phyloP scores from a whole-genome alignment of 1,140 invertebrate genomes.

The Bilobella aurantiaca region DNA sequence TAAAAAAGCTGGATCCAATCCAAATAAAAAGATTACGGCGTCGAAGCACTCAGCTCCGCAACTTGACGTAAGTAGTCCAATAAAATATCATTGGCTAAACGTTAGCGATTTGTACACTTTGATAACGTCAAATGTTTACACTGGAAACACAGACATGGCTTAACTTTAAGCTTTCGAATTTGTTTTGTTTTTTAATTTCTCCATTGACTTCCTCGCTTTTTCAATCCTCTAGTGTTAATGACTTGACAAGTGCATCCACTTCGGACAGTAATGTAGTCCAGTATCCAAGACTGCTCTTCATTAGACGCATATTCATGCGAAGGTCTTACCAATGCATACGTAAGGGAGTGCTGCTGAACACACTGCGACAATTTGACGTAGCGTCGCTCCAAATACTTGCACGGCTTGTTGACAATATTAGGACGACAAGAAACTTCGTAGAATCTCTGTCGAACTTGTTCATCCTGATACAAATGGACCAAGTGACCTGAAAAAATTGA shows the following conservation, averaged over 20 bases:
- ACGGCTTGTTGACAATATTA: conserved; percentile 59
- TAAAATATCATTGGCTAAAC: too few relatives aligned
- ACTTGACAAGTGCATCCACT: conserved; percentile 73
- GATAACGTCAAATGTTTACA: too few relatives aligned
- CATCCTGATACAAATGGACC: conserved; percentile 30
- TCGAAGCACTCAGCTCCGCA: too few relatives aligned
- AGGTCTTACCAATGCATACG: conserved; percentile 62
- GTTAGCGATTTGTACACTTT: too few relatives aligned
- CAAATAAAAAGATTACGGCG: too few relatives aligned
- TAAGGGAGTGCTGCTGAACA: conserved; percentile 68
- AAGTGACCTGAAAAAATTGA: conserved; percentile 28
- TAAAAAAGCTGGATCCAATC: too few relatives aligned
- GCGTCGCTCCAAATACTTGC: conserved; percentile 60
- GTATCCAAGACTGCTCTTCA: conserved; percentile 47
- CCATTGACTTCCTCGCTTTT: neutral
- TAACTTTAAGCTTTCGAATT: too few relatives aligned
- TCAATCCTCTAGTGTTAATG: conserved; percentile 23
- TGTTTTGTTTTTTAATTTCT: neutral
- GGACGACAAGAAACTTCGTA: conserved; percentile 66
- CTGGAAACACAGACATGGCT: too few relatives aligned
- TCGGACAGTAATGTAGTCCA: conserved; percentile 69
- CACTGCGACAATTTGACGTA: conserved; percentile 60
- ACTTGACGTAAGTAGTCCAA: too few relatives aligned
- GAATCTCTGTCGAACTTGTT: conserved; percentile 48
- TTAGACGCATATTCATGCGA: neutral